Base-by-base conservation (phyloP, 2,888 invertebrate genomes). In the Cybosia mesomella region DNA sequence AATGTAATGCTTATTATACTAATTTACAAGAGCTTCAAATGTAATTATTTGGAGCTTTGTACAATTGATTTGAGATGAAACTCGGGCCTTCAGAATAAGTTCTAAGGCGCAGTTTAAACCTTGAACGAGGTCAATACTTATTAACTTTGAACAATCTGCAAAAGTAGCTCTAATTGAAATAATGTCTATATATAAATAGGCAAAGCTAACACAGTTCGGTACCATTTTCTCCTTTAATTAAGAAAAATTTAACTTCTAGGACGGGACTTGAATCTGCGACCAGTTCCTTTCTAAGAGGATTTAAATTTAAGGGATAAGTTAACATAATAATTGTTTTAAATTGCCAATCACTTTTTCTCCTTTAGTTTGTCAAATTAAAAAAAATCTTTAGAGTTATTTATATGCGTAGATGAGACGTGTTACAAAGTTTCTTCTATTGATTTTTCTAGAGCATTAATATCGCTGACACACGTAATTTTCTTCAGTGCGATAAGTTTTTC, bases 401-500 rank as follows among this genome's bases (percentile, higher is more conserved):
- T n/a, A n/a, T n/a, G n/a, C n/a, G 43, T 7, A 15, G 7, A 43
- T 43, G 18, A 43, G 18, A 43, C 18, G 7, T 43, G 7, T 4
- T 43, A 43, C 18, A 43, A 18, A 18, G 1, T 18, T 15, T 18
- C 18, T 18, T 18, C 7, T 18, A 18, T 18, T 43, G 7, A 18
- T 43, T 43, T 43, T 43, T 43, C 15, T 43, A 43, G 7, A 7
- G 1, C 43, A 43, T 43, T 43, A 43, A 43, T 49, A 49, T 49
- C 49, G 49, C n/a, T 49, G 49, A 49, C 49, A 49, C 8, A 49
- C 18, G n/a, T n/a, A 49, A 49, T 49, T 49, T 49, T 49, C 49
- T 49, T n/a, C n/a, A n/a, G 8, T 49, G 49, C 49, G 43, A 43
- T 43, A 49, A 49, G n/a, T 49, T 49, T 49, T 49, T 49, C 49